These are phyloP conservation scores for Nettapus auritus DNA, from an alignment of 2,113 vertebrate species.

Conservation along the genomic window DNA sequence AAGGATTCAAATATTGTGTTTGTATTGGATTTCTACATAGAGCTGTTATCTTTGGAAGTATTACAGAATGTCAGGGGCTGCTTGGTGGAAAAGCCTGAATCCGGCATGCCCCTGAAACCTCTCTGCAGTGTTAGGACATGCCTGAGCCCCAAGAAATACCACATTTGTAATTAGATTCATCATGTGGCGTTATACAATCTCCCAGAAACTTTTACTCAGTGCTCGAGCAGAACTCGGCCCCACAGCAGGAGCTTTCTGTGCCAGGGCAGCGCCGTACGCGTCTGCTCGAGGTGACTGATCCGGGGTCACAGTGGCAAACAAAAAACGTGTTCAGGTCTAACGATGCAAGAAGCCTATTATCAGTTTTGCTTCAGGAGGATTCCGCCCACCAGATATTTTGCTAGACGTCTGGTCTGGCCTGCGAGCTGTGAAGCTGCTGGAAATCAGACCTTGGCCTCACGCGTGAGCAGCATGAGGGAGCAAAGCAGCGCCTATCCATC, in stretches of 20 bases:
- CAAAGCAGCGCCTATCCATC: neutral
- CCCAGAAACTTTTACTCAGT: slow-evolving; percentile 11
- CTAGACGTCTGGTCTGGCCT: neutral
- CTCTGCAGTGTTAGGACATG: neutral
- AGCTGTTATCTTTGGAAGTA: neutral
- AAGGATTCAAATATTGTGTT: neutral
- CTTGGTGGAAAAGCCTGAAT: neutral
- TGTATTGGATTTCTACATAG: neutral
- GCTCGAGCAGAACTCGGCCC: neutral
- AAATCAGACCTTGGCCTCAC: slow-evolving; percentile 38
- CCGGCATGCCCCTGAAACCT: neutral
- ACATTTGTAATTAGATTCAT: neutral
- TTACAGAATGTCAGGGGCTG: neutral
- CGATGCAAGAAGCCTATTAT: slow-evolving; percentile 11
- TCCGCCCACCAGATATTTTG: slow-evolving; percentile 19
- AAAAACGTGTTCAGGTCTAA: neutral
- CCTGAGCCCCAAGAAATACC: neutral
- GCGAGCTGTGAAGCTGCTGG: neutral
- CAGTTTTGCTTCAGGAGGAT: neutral
- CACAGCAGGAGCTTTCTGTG: neutral
- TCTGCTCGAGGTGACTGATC: neutral
- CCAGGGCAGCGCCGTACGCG: neutral
- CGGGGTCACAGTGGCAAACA: neutral
- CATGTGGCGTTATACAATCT: neutral
- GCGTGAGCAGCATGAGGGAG: neutral